Percentiles rank a stretch among this genome's conserved stretches.
Conservation (phyloP, 2,888 invertebrate genomes). For the Lordiphosa andalusiaca region DNA sequence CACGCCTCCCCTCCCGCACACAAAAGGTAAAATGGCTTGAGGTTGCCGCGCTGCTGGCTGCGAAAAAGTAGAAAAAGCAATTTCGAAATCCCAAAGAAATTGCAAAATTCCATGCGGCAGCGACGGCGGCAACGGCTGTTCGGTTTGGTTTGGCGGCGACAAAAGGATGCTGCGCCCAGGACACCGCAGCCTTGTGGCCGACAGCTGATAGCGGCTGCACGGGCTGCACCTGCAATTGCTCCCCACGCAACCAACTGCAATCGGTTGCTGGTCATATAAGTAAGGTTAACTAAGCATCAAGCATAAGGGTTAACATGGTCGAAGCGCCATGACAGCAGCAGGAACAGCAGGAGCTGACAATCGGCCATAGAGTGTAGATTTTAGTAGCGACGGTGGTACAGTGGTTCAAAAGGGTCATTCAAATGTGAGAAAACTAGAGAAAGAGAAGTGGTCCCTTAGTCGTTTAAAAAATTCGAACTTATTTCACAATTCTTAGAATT, state of each 20-base stretch:
- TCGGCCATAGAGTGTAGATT: slow-evolving; percentile 24
- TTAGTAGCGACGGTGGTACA: slow-evolving; percentile 13
- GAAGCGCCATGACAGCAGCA: slow-evolving; percentile 13
- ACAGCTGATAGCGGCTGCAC: slow-evolving; percentile 45
- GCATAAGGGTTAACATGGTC: slow-evolving; percentile 53
- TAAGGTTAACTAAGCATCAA: slow-evolving; percentile 61
- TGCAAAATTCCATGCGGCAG: slow-evolving; percentile 73
- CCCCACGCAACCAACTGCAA: slow-evolving; percentile 17
- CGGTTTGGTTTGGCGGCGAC: slow-evolving; percentile 26
- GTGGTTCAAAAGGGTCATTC: slow-evolving; percentile 2
- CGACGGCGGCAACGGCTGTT: slow-evolving; percentile 17
- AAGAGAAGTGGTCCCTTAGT: too few relatives aligned
- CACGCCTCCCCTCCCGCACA: slow-evolving; percentile 22
- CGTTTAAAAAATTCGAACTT: too few relatives aligned
- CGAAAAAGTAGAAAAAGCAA: slow-evolving; percentile 75
- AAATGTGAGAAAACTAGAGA: too few relatives aligned
- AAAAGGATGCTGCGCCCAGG: slow-evolving; percentile 32
- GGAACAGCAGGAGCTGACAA: slow-evolving; percentile 17
- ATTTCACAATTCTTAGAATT: too few relatives aligned
- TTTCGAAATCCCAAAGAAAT: slow-evolving; percentile 76
- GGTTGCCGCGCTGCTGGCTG: slow-evolving; percentile 38
- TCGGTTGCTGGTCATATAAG: slow-evolving; percentile 44
- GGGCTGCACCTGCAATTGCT: slow-evolving; percentile 22
- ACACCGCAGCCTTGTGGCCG: slow-evolving; percentile 39
- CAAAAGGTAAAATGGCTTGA: slow-evolving; percentile 46